Base-by-base conservation (phyloP, 2,113 vertebrate genomes). In the Sander lucioperca region DNA sequence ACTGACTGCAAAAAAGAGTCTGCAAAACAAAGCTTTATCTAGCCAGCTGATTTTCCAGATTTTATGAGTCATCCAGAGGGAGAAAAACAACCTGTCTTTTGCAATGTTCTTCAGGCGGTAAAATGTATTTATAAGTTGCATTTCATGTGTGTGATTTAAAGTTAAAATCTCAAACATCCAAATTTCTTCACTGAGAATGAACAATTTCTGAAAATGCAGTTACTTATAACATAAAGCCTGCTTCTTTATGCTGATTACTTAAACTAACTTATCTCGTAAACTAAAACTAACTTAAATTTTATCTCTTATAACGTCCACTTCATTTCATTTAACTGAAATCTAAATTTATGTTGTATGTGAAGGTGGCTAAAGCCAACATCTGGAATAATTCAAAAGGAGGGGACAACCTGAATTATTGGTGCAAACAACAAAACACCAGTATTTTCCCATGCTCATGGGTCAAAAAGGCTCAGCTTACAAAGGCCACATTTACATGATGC, bases 381-480 rank as follows among this genome's bases (percentile, higher is more conserved):
- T 87, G 66, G 62, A 75, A 73, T 51, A 14, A 47, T 56, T 66
- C 6, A 75, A 74, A 53, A 8, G 23, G 39, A 47, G 19, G 13
- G 43, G n/a, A 58, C 33, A 68, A 77, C 50, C 8, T 23, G 33
- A 74, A 62, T 71, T 80, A 56, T 48, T 43, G 57, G 36, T 27
- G 23, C 53, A 74, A 83, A 83, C 71, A 79, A 73, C 50, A 50
- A 74, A 72, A 69, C 21, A 11, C n/a, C 1, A 3, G 51, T 19
- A 53, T 63, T 72, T 72, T 58, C 56, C 47, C 73, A 13, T 14
- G 39, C 62, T 21, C n/a, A 39, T 48, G 62, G 73, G 70, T 59
- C 50, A 72, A 47, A 54, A 5, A 58, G 21, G 62, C 39, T 69
- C 43, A 13, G 39, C 23, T 85, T 19, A 45, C 56, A 57, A 25